Conservation (phyloP, 2,888 invertebrate genomes). For the Xylocampa areola region DNA sequence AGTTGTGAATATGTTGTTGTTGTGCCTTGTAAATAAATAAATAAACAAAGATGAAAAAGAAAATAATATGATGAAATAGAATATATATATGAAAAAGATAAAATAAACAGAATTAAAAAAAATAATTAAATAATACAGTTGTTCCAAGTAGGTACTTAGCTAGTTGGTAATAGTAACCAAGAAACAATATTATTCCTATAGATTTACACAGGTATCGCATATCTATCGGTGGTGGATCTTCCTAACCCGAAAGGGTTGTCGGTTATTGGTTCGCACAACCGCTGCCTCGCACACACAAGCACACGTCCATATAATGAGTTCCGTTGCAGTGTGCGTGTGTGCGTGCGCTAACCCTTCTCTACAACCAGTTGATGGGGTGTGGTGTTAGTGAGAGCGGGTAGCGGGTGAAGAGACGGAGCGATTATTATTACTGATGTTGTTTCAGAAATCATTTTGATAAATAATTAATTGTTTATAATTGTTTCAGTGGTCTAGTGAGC, state of each 20-base stretch:
- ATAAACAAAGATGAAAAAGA: too few species aligned
- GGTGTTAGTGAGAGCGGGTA: slow-evolving; percentile 48
- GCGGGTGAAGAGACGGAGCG: slow-evolving; percentile 11
- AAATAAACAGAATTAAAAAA: too few species aligned
- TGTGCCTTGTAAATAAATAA: too few species aligned
- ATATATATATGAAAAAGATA: too few species aligned
- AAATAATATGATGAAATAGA: too few species aligned
- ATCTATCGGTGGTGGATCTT: slow-evolving; percentile 39
- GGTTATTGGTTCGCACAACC: slow-evolving; percentile 72
- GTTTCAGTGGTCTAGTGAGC: too few species aligned
- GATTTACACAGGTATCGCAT: slow-evolving; percentile 10
- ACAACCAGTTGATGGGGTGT: slow-evolving; percentile 72
- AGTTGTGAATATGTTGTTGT: too few species aligned
- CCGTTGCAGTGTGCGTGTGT: slow-evolving; percentile 52
- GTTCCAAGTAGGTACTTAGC: too few species aligned
- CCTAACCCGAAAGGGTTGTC: slow-evolving; percentile 73
- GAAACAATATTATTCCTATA: slow-evolving; percentile 1
- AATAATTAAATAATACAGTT: too few species aligned
- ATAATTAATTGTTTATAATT: too few species aligned
- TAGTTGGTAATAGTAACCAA: too few species aligned
- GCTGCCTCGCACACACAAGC: slow-evolving; percentile 52
- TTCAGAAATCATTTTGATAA: too few species aligned
- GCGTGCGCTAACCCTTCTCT: slow-evolving; percentile 73
- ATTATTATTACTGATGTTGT: neutral
- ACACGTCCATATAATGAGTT: slow-evolving; percentile 46